These are phyloP conservation scores for Cavia aperea DNA, from an alignment of 2,113 vertebrate genomes.

Conservation along the genomic window DNA sequence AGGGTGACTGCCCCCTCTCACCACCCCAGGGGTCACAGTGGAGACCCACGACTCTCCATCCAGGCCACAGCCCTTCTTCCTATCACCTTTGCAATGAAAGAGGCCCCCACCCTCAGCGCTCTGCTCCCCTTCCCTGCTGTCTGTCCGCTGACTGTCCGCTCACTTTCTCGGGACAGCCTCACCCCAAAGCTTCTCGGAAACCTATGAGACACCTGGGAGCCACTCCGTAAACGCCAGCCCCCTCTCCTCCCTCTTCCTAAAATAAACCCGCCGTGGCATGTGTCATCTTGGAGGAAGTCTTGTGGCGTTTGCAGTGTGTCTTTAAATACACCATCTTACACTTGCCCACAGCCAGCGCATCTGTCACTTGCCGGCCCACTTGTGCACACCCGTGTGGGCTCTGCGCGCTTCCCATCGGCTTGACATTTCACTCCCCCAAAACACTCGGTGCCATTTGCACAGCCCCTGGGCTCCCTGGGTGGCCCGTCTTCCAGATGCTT, in stretches of 20 bases:
- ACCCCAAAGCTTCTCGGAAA: background rate
- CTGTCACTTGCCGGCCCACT: constrained; percentile 51
- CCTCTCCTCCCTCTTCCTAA: constrained; percentile 20
- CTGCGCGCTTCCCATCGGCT: constrained; percentile 20
- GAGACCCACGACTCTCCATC: background rate
- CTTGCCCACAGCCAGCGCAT: constrained; percentile 45
- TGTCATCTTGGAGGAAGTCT: constrained; percentile 53
- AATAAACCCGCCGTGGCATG: constrained; percentile 3
- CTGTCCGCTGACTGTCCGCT: background rate
- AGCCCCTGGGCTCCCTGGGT: background rate
- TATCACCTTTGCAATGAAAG: background rate
- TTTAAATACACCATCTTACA: constrained; percentile 53
- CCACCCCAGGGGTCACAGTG: too few species aligned
- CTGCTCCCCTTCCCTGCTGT: background rate
- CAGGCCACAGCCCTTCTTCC: background rate
- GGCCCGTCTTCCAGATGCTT: constrained; percentile 7
- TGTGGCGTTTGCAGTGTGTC: constrained; percentile 15
- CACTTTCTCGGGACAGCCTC: background rate
- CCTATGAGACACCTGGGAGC: background rate
- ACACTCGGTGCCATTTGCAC: constrained; percentile 43
- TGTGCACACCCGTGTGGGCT: constrained; percentile 24
- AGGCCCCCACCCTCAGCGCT: background rate
- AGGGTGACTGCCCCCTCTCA: background rate
- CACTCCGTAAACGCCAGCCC: background rate
- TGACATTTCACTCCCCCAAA: constrained; percentile 51